phyloP scores from a whole-genome alignment of 2,797 vertebrate genomes.

The Morelia viridis region DNA sequence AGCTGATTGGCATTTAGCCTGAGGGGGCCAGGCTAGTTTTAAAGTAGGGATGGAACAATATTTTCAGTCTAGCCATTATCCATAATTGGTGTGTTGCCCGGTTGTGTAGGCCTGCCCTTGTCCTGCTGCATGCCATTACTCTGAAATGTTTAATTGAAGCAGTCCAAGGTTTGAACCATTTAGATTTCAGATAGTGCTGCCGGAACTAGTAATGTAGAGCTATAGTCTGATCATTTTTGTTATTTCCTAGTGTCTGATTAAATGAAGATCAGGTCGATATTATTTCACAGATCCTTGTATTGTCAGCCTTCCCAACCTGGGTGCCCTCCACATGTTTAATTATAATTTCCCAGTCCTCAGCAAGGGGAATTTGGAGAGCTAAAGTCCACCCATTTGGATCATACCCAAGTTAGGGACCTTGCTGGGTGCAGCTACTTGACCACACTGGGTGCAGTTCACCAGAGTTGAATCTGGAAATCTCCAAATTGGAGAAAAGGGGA shows the following conservation, averaged over 20 bases:
- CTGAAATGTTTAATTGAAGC: not conserved
- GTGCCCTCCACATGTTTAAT: not conserved
- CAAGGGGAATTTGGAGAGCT: not conserved
- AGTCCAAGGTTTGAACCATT: not conserved
- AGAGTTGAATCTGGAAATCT: not conserved
- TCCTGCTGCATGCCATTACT: not conserved
- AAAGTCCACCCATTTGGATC: not conserved
- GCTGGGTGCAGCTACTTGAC: not conserved
- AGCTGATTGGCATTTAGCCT: not conserved
- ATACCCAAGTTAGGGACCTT: not conserved
- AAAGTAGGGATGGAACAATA: not conserved
- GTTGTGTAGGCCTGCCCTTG: not conserved
- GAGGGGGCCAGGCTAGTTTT: not conserved
- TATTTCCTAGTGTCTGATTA: constrained; percentile 37
- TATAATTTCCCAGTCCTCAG: not conserved
- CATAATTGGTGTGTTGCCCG: not conserved
- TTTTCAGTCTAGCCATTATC: not conserved
- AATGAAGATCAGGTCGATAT: not conserved
- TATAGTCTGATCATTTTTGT: constrained; percentile 29
- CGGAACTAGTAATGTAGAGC: not conserved
- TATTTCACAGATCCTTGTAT: constrained; percentile 3
- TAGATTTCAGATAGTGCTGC: constrained; percentile 33
- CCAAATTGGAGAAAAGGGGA: not conserved
- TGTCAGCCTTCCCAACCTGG: not conserved
- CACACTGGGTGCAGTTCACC: not conserved